Base-by-base conservation (phyloP, 2,797 vertebrate genomes). In the Alauda arvensis region DNA sequence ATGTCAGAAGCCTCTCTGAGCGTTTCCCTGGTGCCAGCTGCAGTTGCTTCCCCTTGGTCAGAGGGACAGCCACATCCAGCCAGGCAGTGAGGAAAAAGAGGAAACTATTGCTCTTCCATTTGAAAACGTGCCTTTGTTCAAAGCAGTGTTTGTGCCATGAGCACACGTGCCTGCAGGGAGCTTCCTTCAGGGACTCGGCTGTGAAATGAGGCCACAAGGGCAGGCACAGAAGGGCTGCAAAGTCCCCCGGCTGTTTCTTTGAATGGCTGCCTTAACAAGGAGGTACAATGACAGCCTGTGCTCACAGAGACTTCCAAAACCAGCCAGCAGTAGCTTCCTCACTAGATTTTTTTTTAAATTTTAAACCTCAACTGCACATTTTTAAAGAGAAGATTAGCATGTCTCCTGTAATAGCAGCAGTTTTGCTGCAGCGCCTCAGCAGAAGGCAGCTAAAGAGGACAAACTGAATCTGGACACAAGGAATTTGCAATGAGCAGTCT, bases 191-290 rank as follows among this genome's bases (percentile, higher is more conserved):
- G 67, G 45, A 34, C 34, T 45, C 8, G 0, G 20, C 74, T 69
- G 84, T 63, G 53, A 85, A 91, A 90, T 3, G 28, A 49, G 66
- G 72, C 56, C 63, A 81, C 24, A 19, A 59, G 67, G 74, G 52
- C 87, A 90, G 62, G 46, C 84, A 60, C 77, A 68, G 88, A 91
- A 57, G 53, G 67, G 15, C 31, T 40, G 60, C 53, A 29, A 49
- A 83, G 63, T 78, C n/a, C 46, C 31, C 66, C 0, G 7, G 60
- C 83, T 77, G 34, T 66, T 86, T 31, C 60, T 55, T 9, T 91
- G 88, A 85, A 78, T 78, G 74, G 42, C 70, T 81, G 68, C 60
- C 67, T 91, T 88, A 87, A 72, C 29, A 69, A 70, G 60, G 63
- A 83, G 68, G 19, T 60, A 83, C 85, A 88, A 53, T 23, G 65